phyloP scores from a whole-genome alignment of 2,113 vertebrate genomes.

The Pardalotus punctatus region DNA sequence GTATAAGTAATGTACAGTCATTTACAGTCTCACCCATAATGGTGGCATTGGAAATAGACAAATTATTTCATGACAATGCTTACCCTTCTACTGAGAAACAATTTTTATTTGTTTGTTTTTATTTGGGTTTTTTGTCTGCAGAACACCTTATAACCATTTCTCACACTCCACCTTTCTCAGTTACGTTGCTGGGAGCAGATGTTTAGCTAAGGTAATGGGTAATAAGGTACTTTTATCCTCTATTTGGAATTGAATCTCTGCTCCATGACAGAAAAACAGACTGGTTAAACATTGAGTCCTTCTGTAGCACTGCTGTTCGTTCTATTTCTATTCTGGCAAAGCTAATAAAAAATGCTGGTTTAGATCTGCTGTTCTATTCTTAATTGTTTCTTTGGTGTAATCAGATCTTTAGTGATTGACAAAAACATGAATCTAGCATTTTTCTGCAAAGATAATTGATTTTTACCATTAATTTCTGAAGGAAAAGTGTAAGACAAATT shows the following conservation, averaged over 20 bases:
- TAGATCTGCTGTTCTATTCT: not conserved
- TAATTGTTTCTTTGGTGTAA: not conserved
- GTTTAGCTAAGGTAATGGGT: not conserved
- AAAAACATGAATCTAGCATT: not conserved
- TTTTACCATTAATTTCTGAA: not conserved
- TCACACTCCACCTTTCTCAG: not conserved
- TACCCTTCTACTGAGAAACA: not conserved
- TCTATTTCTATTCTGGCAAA: not conserved
- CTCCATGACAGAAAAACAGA: not conserved
- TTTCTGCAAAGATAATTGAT: not conserved
- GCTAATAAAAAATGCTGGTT: not conserved
- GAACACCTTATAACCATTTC: not conserved
- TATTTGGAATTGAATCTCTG: not conserved
- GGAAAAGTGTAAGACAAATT: not conserved
- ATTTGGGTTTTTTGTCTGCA: not conserved
- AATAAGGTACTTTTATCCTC: not conserved
- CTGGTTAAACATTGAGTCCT: not conserved
- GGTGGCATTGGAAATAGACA: not conserved
- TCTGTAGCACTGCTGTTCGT: not conserved
- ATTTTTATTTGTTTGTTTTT: not conserved
- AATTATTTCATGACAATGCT: not conserved
- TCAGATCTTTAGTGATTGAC: not conserved
- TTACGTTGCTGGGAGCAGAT: not conserved
- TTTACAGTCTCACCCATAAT: not conserved
- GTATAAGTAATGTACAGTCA: fast-evolving